Conservation (phyloP, 2,888 invertebrate genomes). For the Cyclophora albipunctata region DNA sequence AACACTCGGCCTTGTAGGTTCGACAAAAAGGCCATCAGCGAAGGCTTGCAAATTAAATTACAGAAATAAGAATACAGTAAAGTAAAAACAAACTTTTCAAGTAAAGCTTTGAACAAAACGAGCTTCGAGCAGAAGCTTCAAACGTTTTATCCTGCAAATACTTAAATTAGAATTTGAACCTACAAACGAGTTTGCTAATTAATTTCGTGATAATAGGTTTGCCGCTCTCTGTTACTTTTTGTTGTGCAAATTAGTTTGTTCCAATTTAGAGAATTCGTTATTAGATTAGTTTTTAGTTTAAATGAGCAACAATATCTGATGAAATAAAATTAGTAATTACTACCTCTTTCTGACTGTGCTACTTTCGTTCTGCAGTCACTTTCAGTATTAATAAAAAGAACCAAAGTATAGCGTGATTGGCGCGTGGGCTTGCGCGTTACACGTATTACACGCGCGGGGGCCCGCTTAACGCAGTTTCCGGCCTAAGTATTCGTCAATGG, state of each 20-base stretch:
- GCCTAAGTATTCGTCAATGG: too few relatives aligned
- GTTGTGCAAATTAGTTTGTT: constrained; percentile 28
- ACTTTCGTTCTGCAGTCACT: too few relatives aligned
- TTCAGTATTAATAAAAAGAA: too few relatives aligned
- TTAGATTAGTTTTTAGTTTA: constrained; percentile 1
- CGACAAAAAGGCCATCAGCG: constrained; percentile 19
- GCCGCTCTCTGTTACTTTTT: constrained; percentile 31
- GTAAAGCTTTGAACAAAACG: constrained; percentile 28
- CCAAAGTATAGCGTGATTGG: too few relatives aligned
- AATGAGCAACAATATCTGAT: not conserved
- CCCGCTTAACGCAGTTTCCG: too few relatives aligned
- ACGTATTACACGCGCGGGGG: too few relatives aligned
- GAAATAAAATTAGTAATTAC: too few relatives aligned
- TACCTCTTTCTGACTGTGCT: too few relatives aligned
- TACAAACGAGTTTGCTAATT: constrained; percentile 51
- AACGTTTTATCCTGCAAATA: constrained; percentile 23
- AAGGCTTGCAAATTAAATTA: constrained; percentile 31
- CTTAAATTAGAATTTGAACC: constrained; percentile 49
- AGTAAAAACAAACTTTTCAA: constrained; percentile 31
- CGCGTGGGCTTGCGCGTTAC: too few relatives aligned
- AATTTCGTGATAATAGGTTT: constrained; percentile 48
- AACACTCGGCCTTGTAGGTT: constrained; percentile 17
- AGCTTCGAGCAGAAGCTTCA: constrained; percentile 17
- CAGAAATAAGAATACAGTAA: constrained; percentile 33
- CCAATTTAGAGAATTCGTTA: constrained; percentile 15